Conservation (phyloP, 2,888 invertebrate species). For the Perithous albicinctus region DNA sequence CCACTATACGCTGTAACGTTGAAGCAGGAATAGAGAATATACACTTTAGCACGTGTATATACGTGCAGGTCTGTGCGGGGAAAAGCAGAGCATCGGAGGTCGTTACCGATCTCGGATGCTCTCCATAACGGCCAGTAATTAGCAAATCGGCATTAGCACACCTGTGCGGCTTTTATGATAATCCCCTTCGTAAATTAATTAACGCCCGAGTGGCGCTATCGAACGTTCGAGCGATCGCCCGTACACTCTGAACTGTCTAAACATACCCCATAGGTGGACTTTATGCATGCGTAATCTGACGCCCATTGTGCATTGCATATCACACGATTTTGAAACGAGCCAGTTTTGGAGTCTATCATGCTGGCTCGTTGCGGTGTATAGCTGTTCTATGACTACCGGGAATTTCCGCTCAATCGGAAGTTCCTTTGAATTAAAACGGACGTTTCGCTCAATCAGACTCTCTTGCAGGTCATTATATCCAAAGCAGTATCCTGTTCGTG, state of each 20-base stretch:
- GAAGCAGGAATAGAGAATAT: neutral
- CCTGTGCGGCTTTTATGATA: conserved; percentile 73
- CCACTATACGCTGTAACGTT: neutral
- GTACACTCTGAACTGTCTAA: conserved; percentile 23
- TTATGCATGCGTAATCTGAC: neutral
- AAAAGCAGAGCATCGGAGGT: conserved; percentile 24
- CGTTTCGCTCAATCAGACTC: neutral
- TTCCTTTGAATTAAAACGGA: neutral
- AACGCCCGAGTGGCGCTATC: conserved; percentile 52
- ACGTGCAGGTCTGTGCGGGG: conserved; percentile 17
- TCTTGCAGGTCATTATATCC: neutral
- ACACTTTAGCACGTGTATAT: conserved; percentile 1
- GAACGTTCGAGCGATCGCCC: conserved; percentile 17
- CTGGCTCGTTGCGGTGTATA: neutral
- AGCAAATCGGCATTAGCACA: conserved; percentile 74
- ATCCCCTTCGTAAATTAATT: conserved; percentile 76
- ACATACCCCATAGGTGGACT: neutral
- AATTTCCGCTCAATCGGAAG: conserved; percentile 14
- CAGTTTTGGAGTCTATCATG: conserved; percentile 6
- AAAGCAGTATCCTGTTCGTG: neutral
- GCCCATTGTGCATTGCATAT: neutral
- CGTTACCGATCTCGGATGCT: conserved; percentile 52
- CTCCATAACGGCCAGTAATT: conserved; percentile 70
- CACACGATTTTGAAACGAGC: conserved; percentile 21
- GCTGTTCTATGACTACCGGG: neutral